These are phyloP conservation scores for Spermophilus dauricus DNA, from an alignment of 2,113 vertebrate genomes.

Conservation along the genomic window DNA sequence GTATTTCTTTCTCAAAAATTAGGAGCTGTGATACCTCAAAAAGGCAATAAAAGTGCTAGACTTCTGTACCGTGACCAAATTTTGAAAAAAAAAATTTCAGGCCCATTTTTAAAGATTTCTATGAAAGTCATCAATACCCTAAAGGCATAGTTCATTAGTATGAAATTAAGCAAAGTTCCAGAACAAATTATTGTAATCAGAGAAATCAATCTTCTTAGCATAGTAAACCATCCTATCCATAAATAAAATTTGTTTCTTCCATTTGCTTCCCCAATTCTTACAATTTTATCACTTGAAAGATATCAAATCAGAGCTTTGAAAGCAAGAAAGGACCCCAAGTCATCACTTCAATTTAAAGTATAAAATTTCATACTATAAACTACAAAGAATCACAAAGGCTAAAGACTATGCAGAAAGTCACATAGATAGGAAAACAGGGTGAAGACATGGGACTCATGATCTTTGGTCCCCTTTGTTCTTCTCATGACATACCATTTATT, in stretches of 20 bases:
- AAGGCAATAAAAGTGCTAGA: background rate
- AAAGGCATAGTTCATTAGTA: background rate
- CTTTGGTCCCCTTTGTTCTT: background rate
- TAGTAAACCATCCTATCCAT: background rate
- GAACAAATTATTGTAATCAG: background rate
- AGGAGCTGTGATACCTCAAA: background rate
- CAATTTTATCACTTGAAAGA: background rate
- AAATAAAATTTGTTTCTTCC: background rate
- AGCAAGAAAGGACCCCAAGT: background rate
- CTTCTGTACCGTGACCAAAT: background rate
- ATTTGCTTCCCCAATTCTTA: background rate
- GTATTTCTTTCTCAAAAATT: slow-evolving; percentile 7
- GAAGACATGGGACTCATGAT: background rate
- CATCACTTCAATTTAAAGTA: background rate
- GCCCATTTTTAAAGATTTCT: background rate
- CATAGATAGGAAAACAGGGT: background rate
- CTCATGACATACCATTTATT: background rate
- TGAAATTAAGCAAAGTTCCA: background rate
- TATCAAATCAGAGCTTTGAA: background rate
- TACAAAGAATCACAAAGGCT: background rate
- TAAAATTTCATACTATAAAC: slow-evolving; percentile 6
- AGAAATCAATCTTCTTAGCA: background rate
- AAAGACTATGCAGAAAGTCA: background rate
- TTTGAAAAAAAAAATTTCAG: background rate
- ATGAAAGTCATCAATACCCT: background rate